Percentiles rank a stretch among this genome's conserved stretches.
Evolutionary conservation across 37 sponge, comb jelly and placozoan genomes (phyloP).

Genomic region (Eunapius fragilis): DNA sequence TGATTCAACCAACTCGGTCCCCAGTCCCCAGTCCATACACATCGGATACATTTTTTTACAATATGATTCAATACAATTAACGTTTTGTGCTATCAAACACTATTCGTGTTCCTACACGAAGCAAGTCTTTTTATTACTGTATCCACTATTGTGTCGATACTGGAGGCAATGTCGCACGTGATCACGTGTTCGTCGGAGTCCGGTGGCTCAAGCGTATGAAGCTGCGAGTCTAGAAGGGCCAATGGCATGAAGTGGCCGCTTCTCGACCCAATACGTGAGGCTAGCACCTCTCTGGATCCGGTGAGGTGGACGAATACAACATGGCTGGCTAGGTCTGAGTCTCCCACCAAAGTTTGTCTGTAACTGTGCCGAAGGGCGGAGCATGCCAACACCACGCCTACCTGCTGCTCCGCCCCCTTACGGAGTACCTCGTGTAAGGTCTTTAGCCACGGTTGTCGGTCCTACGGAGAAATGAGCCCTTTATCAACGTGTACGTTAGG

Average conservation of each 20-base stretch:
- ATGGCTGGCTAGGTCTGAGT: background rate
- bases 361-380: constrained; percentile 75
- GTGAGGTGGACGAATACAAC: constrained; percentile 50
- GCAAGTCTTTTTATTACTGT: background rate
- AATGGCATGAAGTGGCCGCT: constrained; percentile 81
- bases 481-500: background rate
- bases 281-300: constrained; percentile 46
- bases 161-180: background rate
- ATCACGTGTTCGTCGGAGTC: constrained; percentile 27
- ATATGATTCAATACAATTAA: background rate
- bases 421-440: constrained; percentile 23
- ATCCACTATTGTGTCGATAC: constrained; percentile 9
- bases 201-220: constrained; percentile 63
- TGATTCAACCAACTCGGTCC: background rate
- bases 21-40: background rate
- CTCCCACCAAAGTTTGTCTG: constrained; percentile 37
- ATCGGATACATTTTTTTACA: background rate
- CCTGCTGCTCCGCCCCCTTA: background rate
- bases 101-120: background rate
- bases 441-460: constrained; percentile 71
- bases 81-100: background rate
- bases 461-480: constrained; percentile 21
- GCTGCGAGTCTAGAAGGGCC: constrained; percentile 62
- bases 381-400: constrained; percentile 67
- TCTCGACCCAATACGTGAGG: constrained; percentile 24